Conservation (phyloP, 2,113 vertebrate species). For the Micromys minutus region DNA sequence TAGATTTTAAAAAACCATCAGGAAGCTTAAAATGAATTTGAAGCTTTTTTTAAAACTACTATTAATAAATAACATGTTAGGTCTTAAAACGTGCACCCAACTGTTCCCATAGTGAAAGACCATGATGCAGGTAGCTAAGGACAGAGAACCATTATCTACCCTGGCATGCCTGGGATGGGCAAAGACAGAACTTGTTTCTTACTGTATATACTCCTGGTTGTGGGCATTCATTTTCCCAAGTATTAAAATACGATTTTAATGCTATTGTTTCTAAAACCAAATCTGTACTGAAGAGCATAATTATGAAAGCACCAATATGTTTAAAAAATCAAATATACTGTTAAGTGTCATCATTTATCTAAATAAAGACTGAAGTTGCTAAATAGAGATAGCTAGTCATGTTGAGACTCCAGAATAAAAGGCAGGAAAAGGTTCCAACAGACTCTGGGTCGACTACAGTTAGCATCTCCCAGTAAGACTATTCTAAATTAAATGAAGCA, state of each 20-base stretch:
- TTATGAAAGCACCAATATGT: not conserved
- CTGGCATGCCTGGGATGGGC: not conserved
- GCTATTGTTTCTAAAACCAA: not conserved
- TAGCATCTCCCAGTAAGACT: not conserved
- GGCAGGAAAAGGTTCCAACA: not conserved
- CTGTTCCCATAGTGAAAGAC: not conserved
- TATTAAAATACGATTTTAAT: not conserved
- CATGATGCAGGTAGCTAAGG: not conserved
- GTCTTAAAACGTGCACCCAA: not conserved
- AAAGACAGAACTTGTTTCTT: not conserved
- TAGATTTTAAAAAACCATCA: not conserved
- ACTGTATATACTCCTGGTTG: not conserved
- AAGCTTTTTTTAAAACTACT: not conserved
- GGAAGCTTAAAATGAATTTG: constrained; percentile 39
- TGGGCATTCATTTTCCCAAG: not conserved
- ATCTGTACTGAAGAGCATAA: not conserved
- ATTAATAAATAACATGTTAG: not conserved
- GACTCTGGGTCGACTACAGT: not conserved
- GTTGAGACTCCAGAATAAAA: not conserved
- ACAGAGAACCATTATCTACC: not conserved
- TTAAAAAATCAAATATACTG: not conserved
- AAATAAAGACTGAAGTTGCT: not conserved
- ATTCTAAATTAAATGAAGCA: constrained; percentile 22
- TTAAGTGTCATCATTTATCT: not conserved
- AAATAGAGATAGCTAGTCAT: not conserved